Evolutionary conservation across 2,797 vertebrate genomes (phyloP).

Genomic region (Girardinus metallicus): DNA sequence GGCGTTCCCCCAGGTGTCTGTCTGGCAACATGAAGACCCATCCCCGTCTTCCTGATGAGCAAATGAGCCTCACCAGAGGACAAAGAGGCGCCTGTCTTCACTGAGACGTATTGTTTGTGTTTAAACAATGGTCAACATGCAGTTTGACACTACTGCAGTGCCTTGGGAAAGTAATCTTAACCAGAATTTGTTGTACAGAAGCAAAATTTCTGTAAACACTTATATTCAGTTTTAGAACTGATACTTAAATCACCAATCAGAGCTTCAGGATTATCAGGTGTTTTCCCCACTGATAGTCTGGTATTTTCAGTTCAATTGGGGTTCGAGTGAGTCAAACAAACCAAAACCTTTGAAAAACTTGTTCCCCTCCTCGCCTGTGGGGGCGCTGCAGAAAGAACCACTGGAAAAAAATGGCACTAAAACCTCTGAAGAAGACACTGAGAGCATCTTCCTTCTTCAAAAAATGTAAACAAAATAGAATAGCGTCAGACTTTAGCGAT

Average conservation of each 20-base stretch:
- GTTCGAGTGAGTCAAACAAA: neutral
- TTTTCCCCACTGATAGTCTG: no score
- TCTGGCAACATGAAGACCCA: constrained; percentile 38
- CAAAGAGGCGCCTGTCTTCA: constrained; percentile 67
- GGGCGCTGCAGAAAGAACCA: neutral
- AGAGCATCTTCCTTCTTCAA: neutral
- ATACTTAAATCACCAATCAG: neutral
- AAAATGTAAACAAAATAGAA: neutral
- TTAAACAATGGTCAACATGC: constrained; percentile 24
- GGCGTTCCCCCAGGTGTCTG: constrained; percentile 58
- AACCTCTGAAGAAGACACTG: neutral
- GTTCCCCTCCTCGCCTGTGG: neutral
- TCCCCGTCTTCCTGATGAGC: constrained; percentile 31
- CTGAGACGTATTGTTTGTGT: constrained; percentile 46
- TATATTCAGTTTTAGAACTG: neutral
- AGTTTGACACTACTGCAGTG: constrained; percentile 29
- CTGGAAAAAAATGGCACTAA: neutral
- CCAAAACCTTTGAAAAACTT: neutral
- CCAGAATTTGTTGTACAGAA: neutral
- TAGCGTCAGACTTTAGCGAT: neutral
- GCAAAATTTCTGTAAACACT: neutral
- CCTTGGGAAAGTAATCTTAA: neutral
- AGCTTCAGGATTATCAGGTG: no score
- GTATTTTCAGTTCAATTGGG: no score
- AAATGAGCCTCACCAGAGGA: constrained; percentile 38